Evolutionary conservation across 2,113 vertebrate species (phyloP).

Genomic region (Tetraodon nigroviridis): DNA sequence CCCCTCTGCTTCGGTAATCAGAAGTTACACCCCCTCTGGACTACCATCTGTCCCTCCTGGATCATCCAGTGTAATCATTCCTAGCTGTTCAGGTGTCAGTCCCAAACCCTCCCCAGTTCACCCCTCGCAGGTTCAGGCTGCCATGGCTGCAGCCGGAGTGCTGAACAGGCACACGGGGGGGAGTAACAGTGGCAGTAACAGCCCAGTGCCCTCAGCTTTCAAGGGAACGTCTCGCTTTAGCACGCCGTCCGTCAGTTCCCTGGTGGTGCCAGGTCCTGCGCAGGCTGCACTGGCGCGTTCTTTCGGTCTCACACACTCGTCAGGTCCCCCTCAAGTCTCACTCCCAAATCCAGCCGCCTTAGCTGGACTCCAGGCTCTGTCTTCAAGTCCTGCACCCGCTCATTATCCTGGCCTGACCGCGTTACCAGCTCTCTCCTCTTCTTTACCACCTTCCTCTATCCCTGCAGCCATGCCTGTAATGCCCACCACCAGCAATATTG

Average conservation of each 20-base stretch:
- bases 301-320: conserved; percentile 75
- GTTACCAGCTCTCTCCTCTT: conserved; percentile 78
- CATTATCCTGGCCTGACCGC: conserved; percentile 83
- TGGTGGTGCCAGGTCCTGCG: conserved; percentile 73
- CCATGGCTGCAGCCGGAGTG: conserved; percentile 45
- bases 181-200: conserved; percentile 70
- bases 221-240: conserved; percentile 83
- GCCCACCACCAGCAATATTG: conserved; percentile 48
- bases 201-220: conserved; percentile 89
- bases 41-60: conserved; percentile 67
- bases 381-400: conserved; percentile 57
- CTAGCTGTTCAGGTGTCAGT: conserved; percentile 63
- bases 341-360: conserved; percentile 71
- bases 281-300: conserved; percentile 72
- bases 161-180: conserved; percentile 68
- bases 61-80: conserved; percentile 75
- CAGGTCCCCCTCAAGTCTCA: conserved; percentile 79
- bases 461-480: conserved; percentile 63
- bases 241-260: conserved; percentile 77
- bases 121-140: conserved; percentile 43
- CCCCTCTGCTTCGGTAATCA: conserved; percentile 77
- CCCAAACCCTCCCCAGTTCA: conserved; percentile 63
- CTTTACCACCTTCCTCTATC: conserved; percentile 70
- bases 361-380: conserved; percentile 63
- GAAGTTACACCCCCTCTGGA: conserved; percentile 82